A percentile compares a stretch with the other conserved stretches of the same genome.
Evolutionary conservation across 2,113 vertebrate genomes (phyloP).

Genomic region (Gobio gobio): DNA sequence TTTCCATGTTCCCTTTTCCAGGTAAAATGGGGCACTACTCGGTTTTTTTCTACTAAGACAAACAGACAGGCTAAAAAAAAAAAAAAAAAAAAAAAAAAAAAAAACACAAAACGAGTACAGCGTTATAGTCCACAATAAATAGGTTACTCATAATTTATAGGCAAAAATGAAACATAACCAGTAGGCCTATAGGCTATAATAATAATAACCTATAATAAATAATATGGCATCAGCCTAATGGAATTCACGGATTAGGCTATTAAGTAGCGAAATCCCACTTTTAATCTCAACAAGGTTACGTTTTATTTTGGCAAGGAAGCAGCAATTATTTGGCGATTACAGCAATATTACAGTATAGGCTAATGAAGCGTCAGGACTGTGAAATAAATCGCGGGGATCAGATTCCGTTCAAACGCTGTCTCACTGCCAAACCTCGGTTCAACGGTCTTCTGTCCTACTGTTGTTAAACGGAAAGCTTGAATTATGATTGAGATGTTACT

Average conservation of each 20-base stretch:
- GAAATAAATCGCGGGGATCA: conserved; percentile 42
- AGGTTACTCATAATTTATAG: not conserved
- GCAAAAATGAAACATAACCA: not conserved
- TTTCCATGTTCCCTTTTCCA: conserved; percentile 61
- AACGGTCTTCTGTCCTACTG: not conserved
- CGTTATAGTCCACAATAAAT: not conserved
- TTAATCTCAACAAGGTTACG: not conserved
- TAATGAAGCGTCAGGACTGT: conserved; percentile 11
- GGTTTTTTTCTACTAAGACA: conserved; percentile 5
- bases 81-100: not conserved
- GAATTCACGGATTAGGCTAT: not conserved
- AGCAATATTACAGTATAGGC: not conserved
- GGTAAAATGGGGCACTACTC: not conserved
- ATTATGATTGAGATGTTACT: conserved; percentile 34
- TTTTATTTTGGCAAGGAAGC: conserved; percentile 2
- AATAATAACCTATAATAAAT: not conserved
- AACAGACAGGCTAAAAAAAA: not conserved
- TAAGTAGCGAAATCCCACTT: not conserved
- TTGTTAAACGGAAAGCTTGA: conserved; percentile 15
- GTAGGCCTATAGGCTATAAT: not conserved
- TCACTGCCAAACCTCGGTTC: conserved; percentile 11
- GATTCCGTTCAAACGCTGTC: conserved; percentile 41
- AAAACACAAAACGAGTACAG: not conserved
- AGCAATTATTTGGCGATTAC: conserved; percentile 16
- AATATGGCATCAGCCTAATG: not conserved